Evolutionary conservation across 2,113 vertebrate genomes (phyloP), one percentile per base, ranked within the genome.

Genomic region (Notothenia coriiceps): DNA sequence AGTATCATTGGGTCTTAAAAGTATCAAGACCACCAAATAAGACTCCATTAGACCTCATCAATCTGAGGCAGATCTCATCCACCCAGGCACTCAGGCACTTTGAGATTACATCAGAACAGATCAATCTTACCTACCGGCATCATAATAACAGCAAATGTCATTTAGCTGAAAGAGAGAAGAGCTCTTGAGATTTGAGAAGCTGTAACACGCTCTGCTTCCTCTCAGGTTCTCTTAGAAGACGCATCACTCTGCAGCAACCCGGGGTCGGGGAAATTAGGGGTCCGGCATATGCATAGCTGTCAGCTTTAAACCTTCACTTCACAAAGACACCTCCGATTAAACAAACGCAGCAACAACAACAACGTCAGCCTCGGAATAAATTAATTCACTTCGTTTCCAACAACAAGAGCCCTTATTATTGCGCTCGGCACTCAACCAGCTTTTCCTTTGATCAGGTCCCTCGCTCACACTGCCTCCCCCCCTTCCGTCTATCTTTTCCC

Each of bases 51-150:
- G 76, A 83, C 70, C 74, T 82, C 76, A 83, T 88, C 84, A 76
- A 64, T 87, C 83, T 62, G 40, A 75, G 61, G 81, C 83, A 49
- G 65, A 77, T 85, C 79, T 83, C 89, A 79, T 82, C 74, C 78
- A 83, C 65, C 70, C 46, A 64, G 79, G n/a, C 74, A 70, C 79
- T 85, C 76, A 78, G 72, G 70, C 69, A 47, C 47, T 17, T 60
- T 33, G 80, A 88, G 86, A 92, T 89, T 84, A 83, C 83, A 86
- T 86, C 81, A 82, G 77, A 83, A 67, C 33, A 60, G 82, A 89
- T 90, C 80, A 76, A 60, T 89, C 86, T 86, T 11, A 18, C 68
- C 64, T 70, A 17, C 68, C 43, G 35, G 74, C 82, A 44, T 86
- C 73, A 74, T 81, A 90, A 87, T 77, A 88, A 84, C 77, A 70